Evolutionary conservation across 2,888 invertebrate species (phyloP).

Genomic region (Alcis repandata): DNA sequence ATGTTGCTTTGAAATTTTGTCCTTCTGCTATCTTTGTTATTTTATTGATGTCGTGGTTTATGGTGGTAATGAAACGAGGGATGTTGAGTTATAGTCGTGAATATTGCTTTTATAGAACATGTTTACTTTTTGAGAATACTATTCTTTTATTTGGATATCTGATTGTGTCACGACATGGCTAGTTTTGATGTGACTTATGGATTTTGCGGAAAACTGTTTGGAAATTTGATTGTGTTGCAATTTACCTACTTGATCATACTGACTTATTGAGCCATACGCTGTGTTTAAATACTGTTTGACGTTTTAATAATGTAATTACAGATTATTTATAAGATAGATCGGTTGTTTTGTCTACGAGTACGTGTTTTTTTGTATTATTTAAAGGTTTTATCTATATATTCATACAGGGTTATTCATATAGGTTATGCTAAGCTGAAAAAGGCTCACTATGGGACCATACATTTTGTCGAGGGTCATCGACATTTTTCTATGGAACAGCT

Average conservation of each 20-base stretch:
- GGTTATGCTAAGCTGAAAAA: too few species aligned
- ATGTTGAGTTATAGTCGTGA: constrained; percentile 18
- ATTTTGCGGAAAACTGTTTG: background rate
- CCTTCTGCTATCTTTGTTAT: constrained; percentile 28
- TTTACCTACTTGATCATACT: background rate
- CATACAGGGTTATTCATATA: too few species aligned
- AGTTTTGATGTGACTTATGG: background rate
- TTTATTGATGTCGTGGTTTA: constrained; percentile 35
- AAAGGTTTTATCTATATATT: too few species aligned
- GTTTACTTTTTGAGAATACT: constrained; percentile 15
- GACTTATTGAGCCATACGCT: too few species aligned
- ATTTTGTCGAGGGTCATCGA: too few species aligned
- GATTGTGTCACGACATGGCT: background rate
- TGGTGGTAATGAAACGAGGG: constrained; percentile 26
- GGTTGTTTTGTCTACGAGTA: too few species aligned
- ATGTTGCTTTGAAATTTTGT: constrained; percentile 23
- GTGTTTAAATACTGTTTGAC: too few species aligned
- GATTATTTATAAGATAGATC: too few species aligned
- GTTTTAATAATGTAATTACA: too few species aligned
- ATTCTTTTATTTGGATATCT: constrained; percentile 30
- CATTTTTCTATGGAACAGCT: too few species aligned
- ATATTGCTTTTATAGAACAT: constrained; percentile 13
- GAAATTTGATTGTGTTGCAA: background rate
- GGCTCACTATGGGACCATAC: too few species aligned
- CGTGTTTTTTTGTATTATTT: too few species aligned